These are phyloP conservation scores for Globicephala melas DNA, from an alignment of 2,113 vertebrate genomes.

Conservation along the genomic window DNA sequence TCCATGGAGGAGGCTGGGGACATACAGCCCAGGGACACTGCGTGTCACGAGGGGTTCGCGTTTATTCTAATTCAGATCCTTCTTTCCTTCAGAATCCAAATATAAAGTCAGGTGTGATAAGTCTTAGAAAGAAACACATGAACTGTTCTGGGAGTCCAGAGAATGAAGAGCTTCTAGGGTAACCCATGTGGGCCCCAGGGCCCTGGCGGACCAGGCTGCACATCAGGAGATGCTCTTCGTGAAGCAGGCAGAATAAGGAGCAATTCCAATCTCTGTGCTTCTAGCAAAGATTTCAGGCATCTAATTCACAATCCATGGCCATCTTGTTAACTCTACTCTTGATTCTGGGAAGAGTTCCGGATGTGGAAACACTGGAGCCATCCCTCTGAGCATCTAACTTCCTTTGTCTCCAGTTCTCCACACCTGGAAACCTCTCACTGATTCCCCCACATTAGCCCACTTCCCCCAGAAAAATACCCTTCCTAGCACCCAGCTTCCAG, in stretches of 20 bases:
- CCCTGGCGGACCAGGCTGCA: not conserved
- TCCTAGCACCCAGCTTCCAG: not conserved
- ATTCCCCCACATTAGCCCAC: not conserved
- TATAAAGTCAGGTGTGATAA: not conserved
- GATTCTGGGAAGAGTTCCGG: not conserved
- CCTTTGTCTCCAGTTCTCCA: not conserved
- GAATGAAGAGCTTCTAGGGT: not conserved
- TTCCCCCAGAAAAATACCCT: not conserved
- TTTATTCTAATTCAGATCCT: not conserved
- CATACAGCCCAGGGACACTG: not conserved
- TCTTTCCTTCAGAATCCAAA: not conserved
- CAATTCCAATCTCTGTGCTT: not conserved
- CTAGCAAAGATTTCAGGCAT: not conserved
- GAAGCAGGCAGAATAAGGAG: not conserved
- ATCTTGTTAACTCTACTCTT: not conserved
- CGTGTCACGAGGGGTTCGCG: not conserved
- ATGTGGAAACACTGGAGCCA: not conserved
- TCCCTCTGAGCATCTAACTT: too few relatives aligned
- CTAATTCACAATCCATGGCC: not conserved
- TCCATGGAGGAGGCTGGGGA: not conserved
- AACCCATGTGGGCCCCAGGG: not conserved
- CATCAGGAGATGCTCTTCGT: not conserved
- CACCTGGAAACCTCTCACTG: not conserved
- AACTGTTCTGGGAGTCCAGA: too few relatives aligned
- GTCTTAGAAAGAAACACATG: not conserved